Conservation (phyloP, 2,797 vertebrate species). For the Setipinna tenuifilis region DNA sequence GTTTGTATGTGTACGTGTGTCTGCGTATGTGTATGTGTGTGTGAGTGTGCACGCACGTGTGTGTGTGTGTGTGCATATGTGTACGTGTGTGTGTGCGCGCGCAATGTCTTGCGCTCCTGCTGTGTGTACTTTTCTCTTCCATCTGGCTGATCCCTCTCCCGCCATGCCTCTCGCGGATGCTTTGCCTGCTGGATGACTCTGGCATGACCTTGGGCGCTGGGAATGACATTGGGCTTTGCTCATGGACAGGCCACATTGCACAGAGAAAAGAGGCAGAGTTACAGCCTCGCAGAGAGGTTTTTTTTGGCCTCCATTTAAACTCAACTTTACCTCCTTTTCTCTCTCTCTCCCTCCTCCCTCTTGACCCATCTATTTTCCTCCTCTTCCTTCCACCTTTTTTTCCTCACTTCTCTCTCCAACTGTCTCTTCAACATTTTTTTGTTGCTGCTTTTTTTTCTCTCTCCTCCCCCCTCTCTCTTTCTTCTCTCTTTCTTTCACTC, state of each 20-base stretch:
- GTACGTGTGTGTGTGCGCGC: not conserved
- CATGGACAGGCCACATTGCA: not conserved
- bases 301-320: not conserved
- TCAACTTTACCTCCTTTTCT: not conserved
- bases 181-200: not conserved
- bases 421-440: not conserved
- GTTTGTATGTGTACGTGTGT: constrained; percentile 21
- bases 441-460: not conserved
- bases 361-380: not conserved
- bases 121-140: constrained; percentile 4
- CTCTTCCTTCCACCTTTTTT: not conserved
- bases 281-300: not conserved
- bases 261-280: not conserved
- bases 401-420: not conserved
- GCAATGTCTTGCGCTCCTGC: not conserved
- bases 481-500: constrained; percentile 4
- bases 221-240: not conserved
- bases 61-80: not conserved
- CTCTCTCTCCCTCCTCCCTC: not conserved
- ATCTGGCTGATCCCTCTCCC: constrained; percentile 17
- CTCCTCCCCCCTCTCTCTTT: not conserved
- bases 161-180: not conserved
- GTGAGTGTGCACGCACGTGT: constrained; percentile 24
- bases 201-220: not conserved
- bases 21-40: constrained; percentile 35